Percentiles rank a stretch among this genome's conserved stretches.
Conservation (phyloP, 2,888 invertebrate species). For the Andrena praecox region DNA sequence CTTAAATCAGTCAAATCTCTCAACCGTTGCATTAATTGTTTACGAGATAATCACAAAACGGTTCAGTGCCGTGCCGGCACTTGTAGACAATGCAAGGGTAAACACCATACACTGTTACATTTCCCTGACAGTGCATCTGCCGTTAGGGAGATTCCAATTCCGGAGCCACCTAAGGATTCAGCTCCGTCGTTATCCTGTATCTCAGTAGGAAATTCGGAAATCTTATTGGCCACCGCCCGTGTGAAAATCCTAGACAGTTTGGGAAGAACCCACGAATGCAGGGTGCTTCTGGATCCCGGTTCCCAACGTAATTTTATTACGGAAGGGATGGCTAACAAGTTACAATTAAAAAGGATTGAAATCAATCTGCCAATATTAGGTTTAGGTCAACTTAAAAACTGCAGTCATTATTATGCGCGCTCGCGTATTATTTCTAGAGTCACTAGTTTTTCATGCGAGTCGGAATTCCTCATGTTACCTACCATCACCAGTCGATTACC, state of each 20-base stretch:
- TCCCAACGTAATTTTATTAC: slow-evolving; percentile 11
- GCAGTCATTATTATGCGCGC: background rate
- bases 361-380: background rate
- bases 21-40: no score
- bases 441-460: background rate
- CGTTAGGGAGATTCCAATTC: no score
- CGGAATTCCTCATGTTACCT: background rate
- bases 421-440: background rate
- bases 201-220: no score
- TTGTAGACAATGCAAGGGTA: no score
- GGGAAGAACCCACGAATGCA: background rate
- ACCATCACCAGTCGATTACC: background rate
- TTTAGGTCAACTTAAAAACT: background rate
- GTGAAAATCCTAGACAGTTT: background rate
- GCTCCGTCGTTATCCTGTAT: no score
- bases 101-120: no score
- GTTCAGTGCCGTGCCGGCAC: no score
- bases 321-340: background rate
- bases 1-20: no score
- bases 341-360: background rate
- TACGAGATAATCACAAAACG: no score
- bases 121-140: no score
- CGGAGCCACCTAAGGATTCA: no score
- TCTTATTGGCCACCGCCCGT: background rate
- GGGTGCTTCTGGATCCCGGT: background rate